Evolutionary conservation across 30 jellyfish, hydroid and myxozoan genomes (phyloP).

Genomic region (Catostylus mosaicus): DNA sequence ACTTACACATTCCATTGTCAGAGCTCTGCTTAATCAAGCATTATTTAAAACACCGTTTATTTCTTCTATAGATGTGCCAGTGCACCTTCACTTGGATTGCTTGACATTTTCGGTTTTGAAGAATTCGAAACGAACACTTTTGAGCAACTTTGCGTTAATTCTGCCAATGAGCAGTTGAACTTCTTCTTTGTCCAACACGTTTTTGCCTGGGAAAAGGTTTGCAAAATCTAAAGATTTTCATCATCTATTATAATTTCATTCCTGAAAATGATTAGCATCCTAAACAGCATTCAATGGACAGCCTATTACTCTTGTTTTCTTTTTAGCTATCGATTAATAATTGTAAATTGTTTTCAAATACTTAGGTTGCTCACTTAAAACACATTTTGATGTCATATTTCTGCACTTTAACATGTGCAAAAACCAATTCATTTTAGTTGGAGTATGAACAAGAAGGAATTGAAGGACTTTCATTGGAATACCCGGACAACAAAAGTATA

Average conservation of each 20-base stretch:
- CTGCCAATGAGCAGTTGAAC: constrained; percentile 89
- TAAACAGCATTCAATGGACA: too few species aligned
- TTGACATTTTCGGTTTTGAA: constrained; percentile 91
- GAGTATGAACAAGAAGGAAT: constrained; percentile 84
- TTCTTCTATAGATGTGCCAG: neutral
- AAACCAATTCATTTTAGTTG: constrained; percentile 60
- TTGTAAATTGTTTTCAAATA: too few species aligned
- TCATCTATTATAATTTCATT: neutral
- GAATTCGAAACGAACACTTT: constrained; percentile 71
- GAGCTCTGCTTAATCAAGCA: neutral
- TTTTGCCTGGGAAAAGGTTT: constrained; percentile 93
- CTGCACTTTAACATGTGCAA: neutral
- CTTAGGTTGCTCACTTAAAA: too few species aligned
- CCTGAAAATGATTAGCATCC: too few species aligned
- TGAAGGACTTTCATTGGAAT: constrained; percentile 54
- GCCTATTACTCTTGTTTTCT: too few species aligned
- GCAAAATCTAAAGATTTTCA: neutral
- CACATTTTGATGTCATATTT: neutral
- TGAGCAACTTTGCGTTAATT: constrained; percentile 88
- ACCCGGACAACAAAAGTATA: constrained; percentile 69
- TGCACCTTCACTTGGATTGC: constrained; percentile 69
- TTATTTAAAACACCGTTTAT: neutral
- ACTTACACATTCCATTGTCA: neutral
- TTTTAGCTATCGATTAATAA: too few species aligned
- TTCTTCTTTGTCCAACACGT: constrained; percentile 81